Evolutionary conservation across 2,888 invertebrate species (phyloP), one percentile per base, ranked within the genome.

Genomic region (Protonemura montana): DNA sequence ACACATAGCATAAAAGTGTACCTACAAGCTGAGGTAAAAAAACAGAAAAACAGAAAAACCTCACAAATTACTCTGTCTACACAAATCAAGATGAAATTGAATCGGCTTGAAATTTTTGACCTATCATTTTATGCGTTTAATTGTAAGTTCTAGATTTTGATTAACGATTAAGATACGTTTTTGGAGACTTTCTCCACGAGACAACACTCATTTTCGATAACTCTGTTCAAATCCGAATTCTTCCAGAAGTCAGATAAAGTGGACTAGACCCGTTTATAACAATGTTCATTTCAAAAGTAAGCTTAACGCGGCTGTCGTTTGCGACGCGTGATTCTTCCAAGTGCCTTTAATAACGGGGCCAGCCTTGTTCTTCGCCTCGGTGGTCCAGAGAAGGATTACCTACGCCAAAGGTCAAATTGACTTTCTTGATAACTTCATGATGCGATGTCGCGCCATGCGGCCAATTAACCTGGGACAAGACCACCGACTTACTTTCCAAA

Each of bases 381-480:
- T 1, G 59, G 16, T 16, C 59, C 59, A 21, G 35, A 35, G 35
- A 35, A 59, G 59, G 59, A 59, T 59, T 59, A 41, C 41, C 41
- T 5, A 7, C 59, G 59, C 59, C 59, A 21, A 21, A 21, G 59
- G 21, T 59, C 59, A 59, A 59, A 59, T 59, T 59, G 59, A 59
- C 59, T 59, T 59, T 59, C 13, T 59, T 59, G 59, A 59, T 59
- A 59, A 59, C 59, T 59, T 59, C 59, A 59, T 59, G 59, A 59
- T 13, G 59, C 13, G 41, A 13, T 41, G 41, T 59, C 59, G 13
- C 6, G 59, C 16, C 3, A 59, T 59, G 59, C 59, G 59, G 16
- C 59, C 59, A 59, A 59, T 59, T 59, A 59, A 59, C 59, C 59
- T 59, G 59, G 59, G 21, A 59, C 59, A 59, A 59, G 59, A 21